Base-by-base conservation (phyloP, 2,888 invertebrate genomes). In the Callinectes sapidus region DNA sequence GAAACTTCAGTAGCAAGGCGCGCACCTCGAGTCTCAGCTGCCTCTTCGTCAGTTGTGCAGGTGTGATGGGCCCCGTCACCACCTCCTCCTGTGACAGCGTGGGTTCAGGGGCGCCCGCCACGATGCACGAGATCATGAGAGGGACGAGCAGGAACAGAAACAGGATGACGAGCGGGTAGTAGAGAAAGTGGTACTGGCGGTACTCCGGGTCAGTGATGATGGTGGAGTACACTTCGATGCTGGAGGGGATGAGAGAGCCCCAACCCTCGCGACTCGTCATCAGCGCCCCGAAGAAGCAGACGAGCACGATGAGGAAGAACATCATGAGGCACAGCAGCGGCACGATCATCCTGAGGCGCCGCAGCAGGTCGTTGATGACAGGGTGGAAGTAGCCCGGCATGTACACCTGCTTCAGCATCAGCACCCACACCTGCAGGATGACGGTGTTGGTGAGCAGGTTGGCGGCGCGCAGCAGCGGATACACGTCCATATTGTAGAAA, bases 401-500 rank as follows among this genome's bases (percentile, higher is more conserved):
- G 81, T 48, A 54, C 6, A 42, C n/a, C 10, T 71, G 81, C 48
- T 90, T 90, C 16, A 90, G 2, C 18, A 81, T 48, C 16, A 54
- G 48, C 28, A 81, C 18, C 5, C 71, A 16, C 16, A 48, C n/a
- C 32, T 54, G 77, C 32, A 81, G 8, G 3, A 32, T 54, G 48
- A 90, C 28, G 6, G 32, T 14, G 18, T 28, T 8, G 13, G 23
- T 81, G 2, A 90, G n/a, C n/a, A 2, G 2, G 6, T 54, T 32
- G 10, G 14, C 16, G 81, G 16, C 0, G 0, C 13, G n/a, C 48
- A 90, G 42, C 28, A 81, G 18, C 28, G 81, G 90, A 23, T 90
- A 71, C 55, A 90, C 18, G 28, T 90, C 90, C 18, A 90, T 42
- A 2, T 28, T 18, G 14, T 35, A 28, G 32, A 81, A 90, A n/a